Base-by-base conservation (phyloP, 2,888 invertebrate genomes). In the Polydrusus tereticollis region DNA sequence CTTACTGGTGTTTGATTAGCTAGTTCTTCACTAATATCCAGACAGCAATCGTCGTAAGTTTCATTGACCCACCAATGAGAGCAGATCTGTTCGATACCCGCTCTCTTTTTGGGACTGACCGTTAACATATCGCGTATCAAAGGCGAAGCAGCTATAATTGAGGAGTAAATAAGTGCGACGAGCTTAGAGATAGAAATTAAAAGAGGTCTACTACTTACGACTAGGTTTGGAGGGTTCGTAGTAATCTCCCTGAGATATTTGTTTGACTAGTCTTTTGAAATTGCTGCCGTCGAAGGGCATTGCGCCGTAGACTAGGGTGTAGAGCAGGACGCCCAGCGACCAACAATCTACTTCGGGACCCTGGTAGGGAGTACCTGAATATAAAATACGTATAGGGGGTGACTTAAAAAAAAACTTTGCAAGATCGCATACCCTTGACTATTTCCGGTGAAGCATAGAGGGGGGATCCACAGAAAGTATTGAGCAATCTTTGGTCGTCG, bases 201-300 rank as follows among this genome's bases (percentile, higher is more conserved):
- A 0, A n/a, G n/a, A n/a, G n/a, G n/a, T n/a, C n/a, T n/a, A n/a
- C n/a, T 73, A 88, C 91, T 88, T 86, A 95, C 96, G 92, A 74
- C 98, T 97, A 50, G 96, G 96, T 80, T 91, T 94, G 81, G 95
- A 94, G 55, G 99, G 99, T 86, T 99, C 98, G 83, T 95, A 98
- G 86, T 98, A 99, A 85, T 98, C 97, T 4, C 98, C 98, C 83
- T 95, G 94, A 80, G 98, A 97, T 83, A 99, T 99, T 87, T 98
- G 98, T 83, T 95, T 93, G 76, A 98, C 97, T 82, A 99, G 91
- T 81, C 96, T 91, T 86, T 97, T 97, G 87, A 99, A 99, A 87
- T 99, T 98, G 75, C 97, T 96, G 73, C 99, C 99, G 87, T 99
- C 99, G 85, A 99, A 99, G 64, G 95, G 99, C 99, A 99, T 99